Conservation (phyloP, 2,888 invertebrate genomes). For the Emmelina monodactyla region DNA sequence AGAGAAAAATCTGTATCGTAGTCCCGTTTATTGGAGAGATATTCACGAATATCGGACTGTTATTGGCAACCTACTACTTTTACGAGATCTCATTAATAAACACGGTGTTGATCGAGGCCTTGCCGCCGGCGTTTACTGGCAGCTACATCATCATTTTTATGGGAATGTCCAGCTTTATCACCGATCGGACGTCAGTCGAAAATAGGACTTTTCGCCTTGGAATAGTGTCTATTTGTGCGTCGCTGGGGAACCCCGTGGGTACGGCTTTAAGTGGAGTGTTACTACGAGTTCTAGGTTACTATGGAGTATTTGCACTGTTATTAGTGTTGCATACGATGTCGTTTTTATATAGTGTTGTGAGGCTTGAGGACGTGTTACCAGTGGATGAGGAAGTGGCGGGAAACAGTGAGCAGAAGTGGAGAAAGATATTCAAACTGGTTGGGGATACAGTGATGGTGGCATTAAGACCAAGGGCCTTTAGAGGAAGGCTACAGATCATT, state of each 20-base stretch:
- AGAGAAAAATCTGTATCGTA: constrained; percentile 66
- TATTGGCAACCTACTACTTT: constrained; percentile 66
- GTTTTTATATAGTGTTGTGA: constrained; percentile 41
- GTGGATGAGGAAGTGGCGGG: constrained; percentile 19
- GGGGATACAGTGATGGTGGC: constrained; percentile 48
- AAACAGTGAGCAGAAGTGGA: constrained; percentile 19
- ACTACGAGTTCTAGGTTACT: constrained; percentile 46
- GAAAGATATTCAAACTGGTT: constrained; percentile 36
- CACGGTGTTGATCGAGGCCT: constrained; percentile 61
- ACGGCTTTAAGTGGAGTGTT: constrained; percentile 61
- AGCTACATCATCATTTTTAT: constrained; percentile 68
- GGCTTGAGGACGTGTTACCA: constrained; percentile 40
- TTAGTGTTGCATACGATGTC: constrained; percentile 35
- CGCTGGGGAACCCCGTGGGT: constrained; percentile 57
- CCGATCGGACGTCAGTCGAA: constrained; percentile 65
- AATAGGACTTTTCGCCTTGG: constrained; percentile 71
- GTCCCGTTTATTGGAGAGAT: constrained; percentile 66
- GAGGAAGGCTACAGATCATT: constrained; percentile 42
- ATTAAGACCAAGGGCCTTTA: constrained; percentile 32
- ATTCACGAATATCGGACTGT: constrained; percentile 55
- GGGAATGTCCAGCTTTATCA: constrained; percentile 70
- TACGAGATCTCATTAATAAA: constrained; percentile 54
- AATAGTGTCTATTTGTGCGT: constrained; percentile 63
- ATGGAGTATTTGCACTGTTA: constrained; percentile 49
- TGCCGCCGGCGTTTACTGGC: constrained; percentile 68